Evolutionary conservation across 2,888 invertebrate species (phyloP).

Genomic region (Gerris lacustris): DNA sequence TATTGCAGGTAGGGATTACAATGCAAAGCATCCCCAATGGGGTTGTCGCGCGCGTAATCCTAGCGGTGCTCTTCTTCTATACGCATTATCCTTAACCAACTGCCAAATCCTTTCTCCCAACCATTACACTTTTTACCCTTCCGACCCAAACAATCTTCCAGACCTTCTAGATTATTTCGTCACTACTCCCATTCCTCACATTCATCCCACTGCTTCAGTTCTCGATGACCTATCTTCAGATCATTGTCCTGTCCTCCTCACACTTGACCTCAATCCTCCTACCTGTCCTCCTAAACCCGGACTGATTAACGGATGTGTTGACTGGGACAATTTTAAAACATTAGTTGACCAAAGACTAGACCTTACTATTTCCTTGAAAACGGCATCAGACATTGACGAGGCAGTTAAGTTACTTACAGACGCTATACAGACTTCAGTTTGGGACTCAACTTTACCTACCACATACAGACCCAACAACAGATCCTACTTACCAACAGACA

Average conservation of each 20-base stretch:
- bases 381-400: slow-evolving; percentile 4
- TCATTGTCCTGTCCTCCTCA: slow-evolving; percentile 4
- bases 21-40: too few species aligned
- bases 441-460: neutral
- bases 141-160: slow-evolving; percentile 26
- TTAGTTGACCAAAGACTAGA: slow-evolving; percentile 10
- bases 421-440: slow-evolving; percentile 12
- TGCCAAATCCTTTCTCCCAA: neutral
- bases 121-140: slow-evolving; percentile 27
- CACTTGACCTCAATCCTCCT: neutral
- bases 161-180: slow-evolving; percentile 27
- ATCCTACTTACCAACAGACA: neutral
- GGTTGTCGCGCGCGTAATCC: neutral
- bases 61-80: too few species aligned
- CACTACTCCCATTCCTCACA: slow-evolving; percentile 16
- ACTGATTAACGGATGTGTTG: neutral
- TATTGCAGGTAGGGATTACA: too few species aligned
- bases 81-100: too few species aligned
- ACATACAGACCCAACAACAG: neutral
- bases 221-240: slow-evolving; percentile 4
- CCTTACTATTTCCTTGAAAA: slow-evolving; percentile 12
- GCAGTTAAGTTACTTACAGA: slow-evolving; percentile 7
- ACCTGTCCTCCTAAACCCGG: neutral
- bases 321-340: slow-evolving; percentile 8
- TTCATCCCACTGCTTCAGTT: slow-evolving; percentile 8